A percentile compares a stretch with the other conserved stretches of the same genome.
Conservation (phyloP, 2,113 vertebrate genomes). For the Catharus minimus region DNA sequence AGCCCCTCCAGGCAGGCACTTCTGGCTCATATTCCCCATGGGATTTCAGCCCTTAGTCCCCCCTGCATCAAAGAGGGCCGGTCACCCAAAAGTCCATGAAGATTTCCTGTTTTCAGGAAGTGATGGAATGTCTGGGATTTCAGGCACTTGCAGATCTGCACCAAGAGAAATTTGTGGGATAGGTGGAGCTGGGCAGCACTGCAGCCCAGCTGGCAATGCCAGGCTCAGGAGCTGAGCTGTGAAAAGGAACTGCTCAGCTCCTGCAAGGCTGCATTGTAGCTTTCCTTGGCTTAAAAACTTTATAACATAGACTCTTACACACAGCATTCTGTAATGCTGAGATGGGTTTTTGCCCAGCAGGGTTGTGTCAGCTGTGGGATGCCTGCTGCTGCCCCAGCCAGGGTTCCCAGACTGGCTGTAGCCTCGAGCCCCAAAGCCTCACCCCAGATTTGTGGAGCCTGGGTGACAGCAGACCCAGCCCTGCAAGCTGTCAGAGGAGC, state of each 20-base stretch:
- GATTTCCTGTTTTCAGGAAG: background rate
- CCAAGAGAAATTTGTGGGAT: background rate
- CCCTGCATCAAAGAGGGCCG: background rate
- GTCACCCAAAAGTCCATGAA: background rate
- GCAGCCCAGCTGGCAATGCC: background rate
- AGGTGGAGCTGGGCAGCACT: background rate
- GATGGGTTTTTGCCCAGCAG: background rate
- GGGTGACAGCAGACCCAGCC: background rate
- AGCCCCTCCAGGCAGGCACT: background rate
- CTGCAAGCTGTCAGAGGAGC: constrained; percentile 7
- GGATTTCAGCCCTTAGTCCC: background rate
- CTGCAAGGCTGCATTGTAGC: background rate
- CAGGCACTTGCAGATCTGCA: background rate
- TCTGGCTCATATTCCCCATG: background rate
- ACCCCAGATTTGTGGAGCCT: background rate
- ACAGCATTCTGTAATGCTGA: background rate
- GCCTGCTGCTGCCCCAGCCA: background rate
- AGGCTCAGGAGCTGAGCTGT: background rate
- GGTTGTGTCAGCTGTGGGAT: background rate
- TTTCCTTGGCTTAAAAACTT: background rate
- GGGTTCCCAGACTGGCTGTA: background rate
- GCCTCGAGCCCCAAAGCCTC: background rate
- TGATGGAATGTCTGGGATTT: background rate
- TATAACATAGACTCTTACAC: background rate
- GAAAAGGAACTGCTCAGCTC: background rate